phyloP scores from a whole-genome alignment of 2,113 vertebrate species.

The Gymnobelideus leadbeateri region DNA sequence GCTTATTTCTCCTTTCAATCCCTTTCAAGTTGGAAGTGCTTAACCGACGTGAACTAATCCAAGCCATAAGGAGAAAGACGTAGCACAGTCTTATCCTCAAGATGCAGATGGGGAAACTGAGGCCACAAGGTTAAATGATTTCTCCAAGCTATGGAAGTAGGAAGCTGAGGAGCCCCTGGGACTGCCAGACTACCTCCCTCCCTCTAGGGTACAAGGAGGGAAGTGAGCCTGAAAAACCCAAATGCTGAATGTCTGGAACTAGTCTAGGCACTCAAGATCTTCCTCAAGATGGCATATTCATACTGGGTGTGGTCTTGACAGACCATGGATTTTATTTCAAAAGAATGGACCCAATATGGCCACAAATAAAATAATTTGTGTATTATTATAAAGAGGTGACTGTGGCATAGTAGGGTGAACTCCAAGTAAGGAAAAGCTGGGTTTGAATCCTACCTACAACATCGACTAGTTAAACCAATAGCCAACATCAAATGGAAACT shows the following conservation, averaged over 20 bases:
- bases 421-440: too few relatives aligned
- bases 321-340: background rate
- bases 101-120: conserved; percentile 50
- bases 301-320: background rate
- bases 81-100: conserved; percentile 22
- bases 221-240: conserved; percentile 24
- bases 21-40: background rate
- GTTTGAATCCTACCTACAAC: background rate
- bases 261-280: too few relatives aligned
- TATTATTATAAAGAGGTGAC: background rate
- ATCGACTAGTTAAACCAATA: background rate
- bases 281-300: too few relatives aligned
- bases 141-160: conserved; percentile 49
- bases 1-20: background rate
- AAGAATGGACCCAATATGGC: background rate
- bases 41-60: conserved; percentile 43
- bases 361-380: background rate
- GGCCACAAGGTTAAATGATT: conserved; percentile 45
- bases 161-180: background rate
- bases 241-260: background rate
- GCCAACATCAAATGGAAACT: background rate
- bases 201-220: background rate
- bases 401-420: too few relatives aligned
- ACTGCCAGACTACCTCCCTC: conserved; percentile 7
- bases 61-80: conserved; percentile 18